Base-by-base conservation (phyloP, 2,888 invertebrate species). In the Crioceris asparagi region DNA sequence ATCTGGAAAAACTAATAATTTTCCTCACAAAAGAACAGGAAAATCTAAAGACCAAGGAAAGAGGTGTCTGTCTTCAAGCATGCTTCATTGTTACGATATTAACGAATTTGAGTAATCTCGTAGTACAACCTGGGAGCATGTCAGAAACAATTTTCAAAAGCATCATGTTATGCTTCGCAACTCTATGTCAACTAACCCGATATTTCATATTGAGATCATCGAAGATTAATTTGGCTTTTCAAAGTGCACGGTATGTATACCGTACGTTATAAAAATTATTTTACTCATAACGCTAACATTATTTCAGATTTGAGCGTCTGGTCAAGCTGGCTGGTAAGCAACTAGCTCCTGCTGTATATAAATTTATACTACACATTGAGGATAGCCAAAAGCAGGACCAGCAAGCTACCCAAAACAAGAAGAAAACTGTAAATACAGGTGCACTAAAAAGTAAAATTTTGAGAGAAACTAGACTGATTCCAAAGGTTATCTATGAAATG, bases 381-480 rank as follows among this genome's bases (percentile, higher is more conserved):
- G 71, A 72, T 48, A 62, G 62, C 17, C 68, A 69, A 42, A 60
- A 64, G 29, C 51, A 53, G 40, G 59, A 56, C 25, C 48, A 45
- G 10, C 49, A 53, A 35, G 51, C 54, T 34, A 46, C 44, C 4
- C 49, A 51, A 35, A 48, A 40, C 3, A 61, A 56, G 35, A 64
- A 59, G 44, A 61, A 54, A 51, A 40, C 41, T 12, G 45, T 52
- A 10, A 55, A 62, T 38, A 44, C 57, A 10, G 48, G 45, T 32
- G 45, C 52, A 11, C 43, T 64, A 35, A 65, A 67, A 34, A 70
- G 65, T 40, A 71, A 69, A 56, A 71, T 77, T 32, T 57, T 75
- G 29, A 68, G 70, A 19, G 75, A 79, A 56, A 76, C 76, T 0
- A 71, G 71, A 48, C 64, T 70, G 14, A 75, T 80, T 49, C 81